Evolutionary conservation across 2,113 vertebrate species (phyloP).

Genomic region (Hippocampus mohnikei): DNA sequence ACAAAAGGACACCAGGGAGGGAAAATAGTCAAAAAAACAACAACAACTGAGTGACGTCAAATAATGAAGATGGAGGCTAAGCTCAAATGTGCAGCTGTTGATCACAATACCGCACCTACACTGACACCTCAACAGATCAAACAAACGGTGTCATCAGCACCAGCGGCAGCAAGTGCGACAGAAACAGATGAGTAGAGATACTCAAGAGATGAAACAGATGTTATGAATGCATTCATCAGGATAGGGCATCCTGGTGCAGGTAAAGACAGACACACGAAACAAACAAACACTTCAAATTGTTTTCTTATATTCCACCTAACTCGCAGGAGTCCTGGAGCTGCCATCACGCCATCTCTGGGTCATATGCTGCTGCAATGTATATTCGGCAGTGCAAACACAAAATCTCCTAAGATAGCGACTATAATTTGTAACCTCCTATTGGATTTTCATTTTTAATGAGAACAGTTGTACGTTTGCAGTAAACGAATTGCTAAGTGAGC

Average conservation of each 20-base stretch:
- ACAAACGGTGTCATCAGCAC: constrained; percentile 25
- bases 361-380: background rate
- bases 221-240: background rate
- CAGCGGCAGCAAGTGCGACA: constrained; percentile 15
- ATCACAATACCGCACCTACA: constrained; percentile 43
- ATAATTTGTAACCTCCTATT: background rate
- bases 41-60: constrained; percentile 11
- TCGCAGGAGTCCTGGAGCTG: background rate
- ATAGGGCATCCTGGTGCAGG: background rate
- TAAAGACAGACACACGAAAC: background rate
- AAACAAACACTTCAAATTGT: background rate
- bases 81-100: constrained; percentile 46
- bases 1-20: constrained; percentile 2
- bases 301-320: background rate
- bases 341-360: background rate
- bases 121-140: constrained; percentile 25
- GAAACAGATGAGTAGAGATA: constrained; percentile 1
- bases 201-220: background rate
- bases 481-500: background rate
- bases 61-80: constrained; percentile 10
- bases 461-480: background rate
- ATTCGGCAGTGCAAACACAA: background rate
- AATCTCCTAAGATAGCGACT: background rate
- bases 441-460: background rate
- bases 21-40: constrained; percentile 11